Percentiles rank a stretch among this genome's conserved stretches.
Evolutionary conservation across 2,113 vertebrate genomes (phyloP).

Genomic region (Heterochromis multidens): DNA sequence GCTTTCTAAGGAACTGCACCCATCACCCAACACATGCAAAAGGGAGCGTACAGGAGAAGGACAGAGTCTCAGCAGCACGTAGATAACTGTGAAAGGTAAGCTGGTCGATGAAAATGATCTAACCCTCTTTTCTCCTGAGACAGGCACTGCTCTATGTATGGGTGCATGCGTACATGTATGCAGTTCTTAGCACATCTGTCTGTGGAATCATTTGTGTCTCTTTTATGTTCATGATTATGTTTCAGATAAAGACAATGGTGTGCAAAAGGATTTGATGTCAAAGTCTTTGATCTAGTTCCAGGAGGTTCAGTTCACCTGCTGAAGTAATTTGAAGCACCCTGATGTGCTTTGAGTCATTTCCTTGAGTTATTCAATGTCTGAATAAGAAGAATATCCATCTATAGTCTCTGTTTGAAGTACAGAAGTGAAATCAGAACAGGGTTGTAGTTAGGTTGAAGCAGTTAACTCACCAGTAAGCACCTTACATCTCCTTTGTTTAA

Average conservation of each 20-base stretch:
- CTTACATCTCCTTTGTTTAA: not conserved
- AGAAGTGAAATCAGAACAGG: not conserved
- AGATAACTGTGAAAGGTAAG: conserved; percentile 34
- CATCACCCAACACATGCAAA: not conserved
- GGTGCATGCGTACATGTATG: not conserved
- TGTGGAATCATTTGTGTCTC: not conserved
- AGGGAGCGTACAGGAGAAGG: not conserved
- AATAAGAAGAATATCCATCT: not conserved
- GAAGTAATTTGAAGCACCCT: not conserved
- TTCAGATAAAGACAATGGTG: not conserved
- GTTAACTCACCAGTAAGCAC: not conserved
- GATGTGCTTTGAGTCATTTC: not conserved
- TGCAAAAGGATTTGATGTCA: not conserved
- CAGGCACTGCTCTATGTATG: not conserved
- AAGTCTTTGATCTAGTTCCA: not conserved
- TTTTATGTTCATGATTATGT: not conserved
- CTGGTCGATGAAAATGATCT: not conserved
- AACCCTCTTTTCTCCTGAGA: not conserved
- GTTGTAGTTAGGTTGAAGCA: not conserved
- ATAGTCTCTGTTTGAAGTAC: not conserved
- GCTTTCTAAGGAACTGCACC: conserved; percentile 15
- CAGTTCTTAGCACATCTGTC: not conserved
- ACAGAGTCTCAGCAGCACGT: not conserved
- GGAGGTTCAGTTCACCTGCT: not conserved
- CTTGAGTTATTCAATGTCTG: not conserved